A percentile compares a stretch with the other conserved stretches of the same genome.
Conservation (phyloP, 2,797 vertebrate genomes). For the Ptychadena robeensis region DNA sequence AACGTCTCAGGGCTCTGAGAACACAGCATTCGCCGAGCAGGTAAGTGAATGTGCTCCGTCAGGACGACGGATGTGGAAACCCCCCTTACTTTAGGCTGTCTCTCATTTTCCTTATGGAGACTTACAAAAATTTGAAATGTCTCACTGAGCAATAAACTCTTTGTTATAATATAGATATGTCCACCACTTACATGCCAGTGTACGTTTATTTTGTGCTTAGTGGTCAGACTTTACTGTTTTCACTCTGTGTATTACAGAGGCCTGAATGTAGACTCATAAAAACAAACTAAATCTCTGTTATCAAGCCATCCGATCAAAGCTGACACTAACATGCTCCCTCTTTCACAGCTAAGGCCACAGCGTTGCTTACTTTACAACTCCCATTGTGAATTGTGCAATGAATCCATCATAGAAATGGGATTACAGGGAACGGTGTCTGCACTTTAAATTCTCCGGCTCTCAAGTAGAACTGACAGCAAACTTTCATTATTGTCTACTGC, state of each 20-base stretch:
- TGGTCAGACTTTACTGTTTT: slow-evolving; percentile 23
- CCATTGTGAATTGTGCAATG: slow-evolving; percentile 60
- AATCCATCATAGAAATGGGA: slow-evolving; percentile 62
- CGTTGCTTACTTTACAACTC: slow-evolving; percentile 61
- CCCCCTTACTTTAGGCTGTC: too few relatives aligned
- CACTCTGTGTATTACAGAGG: slow-evolving; percentile 16
- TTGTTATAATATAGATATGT: not conserved
- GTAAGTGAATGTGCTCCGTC: too few relatives aligned
- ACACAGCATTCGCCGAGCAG: too few relatives aligned
- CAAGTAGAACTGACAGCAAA: slow-evolving; percentile 61
- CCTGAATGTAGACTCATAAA: slow-evolving; percentile 47
- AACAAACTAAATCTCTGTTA: slow-evolving; percentile 58
- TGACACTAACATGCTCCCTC: slow-evolving; percentile 55
- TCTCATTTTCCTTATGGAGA: too few relatives aligned
- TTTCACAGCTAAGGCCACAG: slow-evolving; percentile 57
- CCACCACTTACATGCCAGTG: not conserved
- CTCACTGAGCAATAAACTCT: not conserved
- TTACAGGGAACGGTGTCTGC: slow-evolving; percentile 55
- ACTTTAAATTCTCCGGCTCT: slow-evolving; percentile 58
- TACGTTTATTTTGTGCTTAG: not conserved
- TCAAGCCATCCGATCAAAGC: slow-evolving; percentile 59
- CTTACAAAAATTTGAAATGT: not conserved
- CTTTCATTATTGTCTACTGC: slow-evolving; percentile 61
- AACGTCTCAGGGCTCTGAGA: too few relatives aligned
- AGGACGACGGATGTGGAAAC: too few relatives aligned